Conservation (phyloP, 2,888 invertebrate genomes). For the Melieria omissa region DNA sequence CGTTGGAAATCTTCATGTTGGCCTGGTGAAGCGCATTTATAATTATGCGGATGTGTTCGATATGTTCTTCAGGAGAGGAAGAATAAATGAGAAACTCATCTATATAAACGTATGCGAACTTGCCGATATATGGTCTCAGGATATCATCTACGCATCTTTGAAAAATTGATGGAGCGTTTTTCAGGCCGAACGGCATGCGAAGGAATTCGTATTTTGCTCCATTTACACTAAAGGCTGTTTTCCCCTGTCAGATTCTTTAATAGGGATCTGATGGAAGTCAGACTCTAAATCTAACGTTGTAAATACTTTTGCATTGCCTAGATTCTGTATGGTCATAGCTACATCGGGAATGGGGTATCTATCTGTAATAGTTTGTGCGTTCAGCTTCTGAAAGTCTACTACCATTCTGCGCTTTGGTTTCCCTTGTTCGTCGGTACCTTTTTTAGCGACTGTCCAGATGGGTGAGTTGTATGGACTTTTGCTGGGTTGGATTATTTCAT, state of each 20-base stretch:
- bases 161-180: not conserved
- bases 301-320: slow-evolving; percentile 38
- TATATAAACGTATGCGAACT: too few relatives aligned
- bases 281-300: slow-evolving; percentile 40
- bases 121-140: too few relatives aligned
- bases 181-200: slow-evolving; percentile 22
- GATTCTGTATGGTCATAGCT: slow-evolving; percentile 35
- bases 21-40: too few relatives aligned
- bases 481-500: slow-evolving; percentile 23
- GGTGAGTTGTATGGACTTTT: slow-evolving; percentile 35
- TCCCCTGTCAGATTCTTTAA: slow-evolving; percentile 31
- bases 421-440: slow-evolving; percentile 19
- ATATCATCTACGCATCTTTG: too few relatives aligned
- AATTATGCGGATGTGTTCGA: too few relatives aligned
- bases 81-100: too few relatives aligned
- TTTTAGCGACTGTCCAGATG: slow-evolving; percentile 32
- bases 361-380: slow-evolving; percentile 16
- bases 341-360: slow-evolving; percentile 26
- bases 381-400: slow-evolving; percentile 25
- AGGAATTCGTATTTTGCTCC: slow-evolving; percentile 39
- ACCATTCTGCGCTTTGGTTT: slow-evolving; percentile 26
- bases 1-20: too few relatives aligned
- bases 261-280: slow-evolving; percentile 33
- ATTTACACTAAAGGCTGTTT: slow-evolving; percentile 39
- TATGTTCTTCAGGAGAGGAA: too few relatives aligned